Percentiles rank a stretch among this genome's conserved stretches.
Conservation (phyloP, 2,888 invertebrate genomes). For the Geophilus truncorum region DNA sequence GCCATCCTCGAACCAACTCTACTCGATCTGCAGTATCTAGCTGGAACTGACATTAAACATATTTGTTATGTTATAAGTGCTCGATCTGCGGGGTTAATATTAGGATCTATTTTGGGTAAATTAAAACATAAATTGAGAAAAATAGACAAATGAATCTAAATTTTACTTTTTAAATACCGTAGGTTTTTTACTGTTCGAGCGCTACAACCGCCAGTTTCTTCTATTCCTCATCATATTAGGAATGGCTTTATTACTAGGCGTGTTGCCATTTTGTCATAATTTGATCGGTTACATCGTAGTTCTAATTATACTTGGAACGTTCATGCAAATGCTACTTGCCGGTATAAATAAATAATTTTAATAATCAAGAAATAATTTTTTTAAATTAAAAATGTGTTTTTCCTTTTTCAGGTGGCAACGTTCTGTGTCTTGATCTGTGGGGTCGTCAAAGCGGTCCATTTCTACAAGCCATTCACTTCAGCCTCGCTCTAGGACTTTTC, state of each 20-base stretch:
- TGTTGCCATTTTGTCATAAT: conserved; percentile 48
- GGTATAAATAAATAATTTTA: no score
- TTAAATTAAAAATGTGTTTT: conserved; percentile 8
- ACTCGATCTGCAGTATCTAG: conserved; percentile 46
- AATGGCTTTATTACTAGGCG: conserved; percentile 47
- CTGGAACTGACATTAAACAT: conserved; percentile 44
- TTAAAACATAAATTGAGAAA: not conserved
- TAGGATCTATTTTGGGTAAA: conserved; percentile 48
- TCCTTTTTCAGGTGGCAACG: conserved; percentile 49
- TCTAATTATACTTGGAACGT: conserved; percentile 47
- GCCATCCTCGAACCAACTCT: conserved; percentile 51
- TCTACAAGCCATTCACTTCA: conserved; percentile 52
- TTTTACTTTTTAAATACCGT: no score
- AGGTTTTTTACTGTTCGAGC: conserved; percentile 44
- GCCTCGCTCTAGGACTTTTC: conserved; percentile 51
- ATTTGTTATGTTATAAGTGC: conserved; percentile 49
- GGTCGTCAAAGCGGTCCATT: conserved; percentile 48
- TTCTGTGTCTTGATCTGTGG: conserved; percentile 47
- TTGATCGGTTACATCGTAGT: conserved; percentile 39
- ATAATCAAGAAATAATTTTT: not conserved
- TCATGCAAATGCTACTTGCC: conserved; percentile 50
- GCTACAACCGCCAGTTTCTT: conserved; percentile 47
- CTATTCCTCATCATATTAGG: conserved; percentile 47
- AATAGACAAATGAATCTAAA: no score
- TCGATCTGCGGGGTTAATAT: conserved; percentile 49